phyloP scores from a whole-genome alignment of 1,140 invertebrate species.

The Drosophila tristis region DNA sequence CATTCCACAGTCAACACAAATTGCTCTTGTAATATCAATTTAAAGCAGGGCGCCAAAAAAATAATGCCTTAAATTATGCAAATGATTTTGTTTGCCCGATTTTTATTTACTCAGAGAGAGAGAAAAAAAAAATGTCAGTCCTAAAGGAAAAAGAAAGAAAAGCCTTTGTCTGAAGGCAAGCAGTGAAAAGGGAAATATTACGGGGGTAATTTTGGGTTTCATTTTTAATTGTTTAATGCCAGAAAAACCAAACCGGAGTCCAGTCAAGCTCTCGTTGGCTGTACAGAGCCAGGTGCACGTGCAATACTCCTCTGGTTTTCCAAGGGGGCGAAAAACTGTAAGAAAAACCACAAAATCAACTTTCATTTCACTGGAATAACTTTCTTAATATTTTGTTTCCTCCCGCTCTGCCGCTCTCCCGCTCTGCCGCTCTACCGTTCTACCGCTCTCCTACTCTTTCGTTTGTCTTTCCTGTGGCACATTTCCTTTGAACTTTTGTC shows the following conservation, averaged over 20 bases:
- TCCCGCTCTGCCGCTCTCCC: slow-evolving; percentile 16
- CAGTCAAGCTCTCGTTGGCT: neutral
- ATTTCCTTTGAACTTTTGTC: slow-evolving; percentile 76
- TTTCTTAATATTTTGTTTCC: slow-evolving; percentile 76
- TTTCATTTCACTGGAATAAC: slow-evolving; percentile 71
- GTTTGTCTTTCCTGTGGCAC: slow-evolving; percentile 53
- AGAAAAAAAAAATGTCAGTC: neutral
- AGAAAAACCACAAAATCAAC: slow-evolving; percentile 36
- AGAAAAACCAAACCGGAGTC: neutral
- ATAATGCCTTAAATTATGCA: slow-evolving; percentile 70
- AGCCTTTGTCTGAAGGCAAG: slow-evolving; percentile 2
- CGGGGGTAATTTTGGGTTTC: neutral
- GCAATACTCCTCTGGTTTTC: neutral
- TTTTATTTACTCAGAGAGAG: slow-evolving; percentile 35
- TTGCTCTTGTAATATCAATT: slow-evolving; percentile 75
- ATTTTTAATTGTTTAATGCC: slow-evolving; percentile 17
- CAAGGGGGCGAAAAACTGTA: neutral
- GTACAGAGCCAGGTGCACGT: neutral
- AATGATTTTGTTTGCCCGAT: slow-evolving; percentile 50
- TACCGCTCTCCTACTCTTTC: slow-evolving; percentile 33
- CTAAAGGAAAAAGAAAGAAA: slow-evolving; percentile 11
- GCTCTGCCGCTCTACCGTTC: slow-evolving; percentile 18
- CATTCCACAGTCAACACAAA: slow-evolving; percentile 43
- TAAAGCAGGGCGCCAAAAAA: slow-evolving; percentile 64
- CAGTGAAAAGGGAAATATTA: slow-evolving; percentile 3